A percentile compares a stretch with the other conserved stretches of the same genome.
phyloP scores from a whole-genome alignment of 2,888 invertebrate species.

The Ashinkailepas kermadecensis region DNA sequence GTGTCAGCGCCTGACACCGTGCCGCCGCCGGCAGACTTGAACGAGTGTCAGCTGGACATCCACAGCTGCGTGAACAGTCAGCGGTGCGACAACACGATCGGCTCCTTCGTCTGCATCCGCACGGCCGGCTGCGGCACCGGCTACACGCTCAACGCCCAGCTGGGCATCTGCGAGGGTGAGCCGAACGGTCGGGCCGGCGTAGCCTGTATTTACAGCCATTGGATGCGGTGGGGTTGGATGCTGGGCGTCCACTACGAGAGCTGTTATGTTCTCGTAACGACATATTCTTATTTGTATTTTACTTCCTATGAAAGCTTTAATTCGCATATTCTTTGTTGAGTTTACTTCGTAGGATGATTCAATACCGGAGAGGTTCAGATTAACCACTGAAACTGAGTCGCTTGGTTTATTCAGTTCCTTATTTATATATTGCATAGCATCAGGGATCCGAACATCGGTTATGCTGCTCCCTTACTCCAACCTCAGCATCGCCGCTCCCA shows the following conservation, averaged over 20 bases:
- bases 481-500: no score
- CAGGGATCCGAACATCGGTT: no score
- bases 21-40: constrained; percentile 53
- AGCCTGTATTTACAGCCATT: no score
- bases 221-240: no score
- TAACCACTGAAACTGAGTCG: no score
- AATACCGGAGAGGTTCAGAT: no score
- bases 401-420: no score
- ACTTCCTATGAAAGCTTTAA: neutral
- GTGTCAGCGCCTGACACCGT: neutral
- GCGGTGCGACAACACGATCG: constrained; percentile 82
- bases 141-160: constrained; percentile 82
- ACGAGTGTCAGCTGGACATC: constrained; percentile 67
- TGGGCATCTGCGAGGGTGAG: constrained; percentile 76
- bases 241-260: no score
- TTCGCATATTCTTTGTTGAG: neutral
- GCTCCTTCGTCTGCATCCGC: constrained; percentile 77
- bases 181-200: no score
- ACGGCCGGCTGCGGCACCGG: constrained; percentile 90
- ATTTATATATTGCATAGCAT: no score
- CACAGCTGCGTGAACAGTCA: constrained; percentile 67
- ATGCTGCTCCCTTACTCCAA: no score
- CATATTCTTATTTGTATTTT: neutral
- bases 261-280: no score
- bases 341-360: neutral